Evolutionary conservation across 1,140 invertebrate species (phyloP), one percentile per base, ranked within the genome.

Genomic region (Formica exsecta): DNA sequence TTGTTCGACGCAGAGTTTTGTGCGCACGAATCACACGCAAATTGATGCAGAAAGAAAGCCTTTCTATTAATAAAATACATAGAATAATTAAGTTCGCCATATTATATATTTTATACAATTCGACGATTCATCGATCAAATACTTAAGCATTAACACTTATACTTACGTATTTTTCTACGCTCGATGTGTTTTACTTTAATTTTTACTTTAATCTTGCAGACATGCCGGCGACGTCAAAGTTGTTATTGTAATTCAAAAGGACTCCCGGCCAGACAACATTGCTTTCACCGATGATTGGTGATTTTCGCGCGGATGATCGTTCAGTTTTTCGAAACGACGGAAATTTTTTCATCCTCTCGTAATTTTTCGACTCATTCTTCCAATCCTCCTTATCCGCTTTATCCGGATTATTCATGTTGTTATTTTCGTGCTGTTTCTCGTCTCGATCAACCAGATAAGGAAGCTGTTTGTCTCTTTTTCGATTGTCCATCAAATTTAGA

Each of bases 191-290:
- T 80, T 70, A 44, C 13, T 68, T 36, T 59, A 59, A 59, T 59
- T 29, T 71, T 80, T 57, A 44, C 13, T 44, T 48, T 92, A 80
- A 85, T 87, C 87, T 54, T 90, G 79, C 9, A 87, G 48, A 87
- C 22, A n/a, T 32, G 44, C 19, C 9, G 11, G 38, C 8, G 19
- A 66, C 9, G 0, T 92, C 73, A 13, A 90, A 61, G 11, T 87
- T 88, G 9, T 85, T 87, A 3, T 54, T 91, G 36, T 92, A 93
- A 83, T 89, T 93, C 11, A 92, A 51, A 9, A 92, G 61, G 66
- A 92, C 85, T 59, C 85, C 79, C 3, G 90, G 85, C 89, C 89
- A 91, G n/a, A 86, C 25, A 6, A 89, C 79, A 48, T 92, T 91
- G 41, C 92, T 91, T 2, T 92, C 91, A 0, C 41, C 86, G 36